A percentile compares a stretch with the other conserved stretches of the same genome.
Conservation (phyloP, 2,797 vertebrate genomes). For the Spinus pinus region DNA sequence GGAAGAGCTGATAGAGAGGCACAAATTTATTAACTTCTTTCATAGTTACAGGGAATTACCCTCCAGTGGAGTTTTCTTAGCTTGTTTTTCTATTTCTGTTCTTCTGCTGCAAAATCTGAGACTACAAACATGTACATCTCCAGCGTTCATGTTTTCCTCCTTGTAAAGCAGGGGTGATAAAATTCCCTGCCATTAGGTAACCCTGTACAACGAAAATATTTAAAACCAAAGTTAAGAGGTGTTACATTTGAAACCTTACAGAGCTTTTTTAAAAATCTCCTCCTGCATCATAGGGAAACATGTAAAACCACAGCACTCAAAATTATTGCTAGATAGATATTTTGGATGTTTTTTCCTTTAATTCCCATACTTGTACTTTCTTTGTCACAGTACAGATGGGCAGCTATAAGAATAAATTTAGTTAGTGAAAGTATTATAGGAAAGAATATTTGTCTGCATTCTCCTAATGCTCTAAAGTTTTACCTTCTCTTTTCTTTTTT, state of each 20-base stretch:
- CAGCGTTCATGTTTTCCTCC: neutral
- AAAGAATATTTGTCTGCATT: neutral
- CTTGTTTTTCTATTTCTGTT: neutral
- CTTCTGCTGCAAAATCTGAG: neutral
- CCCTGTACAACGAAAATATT: neutral
- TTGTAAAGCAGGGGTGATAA: neutral
- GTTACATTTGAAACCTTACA: neutral
- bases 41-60: neutral
- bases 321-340: neutral
- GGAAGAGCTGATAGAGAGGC: neutral
- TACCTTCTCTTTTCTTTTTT: neutral
- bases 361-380: neutral
- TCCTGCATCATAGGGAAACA: accelerated
- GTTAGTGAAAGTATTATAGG: neutral
- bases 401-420: neutral
- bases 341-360: neutral
- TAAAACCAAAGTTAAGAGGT: neutral
- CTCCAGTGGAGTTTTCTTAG: neutral
- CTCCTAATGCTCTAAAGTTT: neutral
- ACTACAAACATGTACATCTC: neutral
- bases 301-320: neutral
- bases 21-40: neutral
- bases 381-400: neutral
- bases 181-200: neutral
- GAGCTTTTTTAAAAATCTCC: neutral